Conservation (phyloP, 2,113 vertebrate genomes). For the Sula dactylatra region DNA sequence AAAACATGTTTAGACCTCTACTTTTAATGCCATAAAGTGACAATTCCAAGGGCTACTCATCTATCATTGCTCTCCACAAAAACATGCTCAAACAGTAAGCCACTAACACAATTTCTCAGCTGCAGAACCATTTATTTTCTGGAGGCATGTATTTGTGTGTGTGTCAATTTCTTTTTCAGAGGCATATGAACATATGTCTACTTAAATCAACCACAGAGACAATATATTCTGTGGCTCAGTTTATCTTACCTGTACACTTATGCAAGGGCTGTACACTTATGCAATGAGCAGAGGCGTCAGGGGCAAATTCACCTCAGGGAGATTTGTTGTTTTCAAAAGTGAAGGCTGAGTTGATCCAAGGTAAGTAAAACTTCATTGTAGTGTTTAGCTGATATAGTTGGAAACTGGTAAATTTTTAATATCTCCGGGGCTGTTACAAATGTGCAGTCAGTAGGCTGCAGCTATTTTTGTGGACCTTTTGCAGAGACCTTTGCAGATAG, state of each 20-base stretch:
- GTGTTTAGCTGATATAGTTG: neutral
- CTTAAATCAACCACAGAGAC: neutral
- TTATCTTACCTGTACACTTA: neutral
- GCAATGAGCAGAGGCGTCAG: neutral
- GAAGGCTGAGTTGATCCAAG: neutral
- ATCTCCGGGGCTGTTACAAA: neutral
- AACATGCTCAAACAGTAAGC: neutral
- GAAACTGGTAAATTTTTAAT: neutral
- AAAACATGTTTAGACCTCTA: neutral
- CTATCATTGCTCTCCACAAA: neutral
- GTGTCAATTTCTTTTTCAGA: neutral
- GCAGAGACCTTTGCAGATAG: neutral
- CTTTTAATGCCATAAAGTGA: neutral
- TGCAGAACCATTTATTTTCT: neutral
- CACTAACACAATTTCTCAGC: neutral
- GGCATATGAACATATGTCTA: neutral
- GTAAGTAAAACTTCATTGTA: neutral
- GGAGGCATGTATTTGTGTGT: neutral
- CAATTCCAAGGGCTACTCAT: neutral
- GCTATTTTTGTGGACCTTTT: neutral
- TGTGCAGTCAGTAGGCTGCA: neutral
- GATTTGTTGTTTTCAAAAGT: neutral
- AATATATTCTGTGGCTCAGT: neutral
- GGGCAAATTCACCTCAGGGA: neutral
- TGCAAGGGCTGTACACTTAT: rapidly evolving